These are phyloP conservation scores for Rhabdomys pumilio DNA, from an alignment of 2,797 vertebrate species.

Conservation along the genomic window DNA sequence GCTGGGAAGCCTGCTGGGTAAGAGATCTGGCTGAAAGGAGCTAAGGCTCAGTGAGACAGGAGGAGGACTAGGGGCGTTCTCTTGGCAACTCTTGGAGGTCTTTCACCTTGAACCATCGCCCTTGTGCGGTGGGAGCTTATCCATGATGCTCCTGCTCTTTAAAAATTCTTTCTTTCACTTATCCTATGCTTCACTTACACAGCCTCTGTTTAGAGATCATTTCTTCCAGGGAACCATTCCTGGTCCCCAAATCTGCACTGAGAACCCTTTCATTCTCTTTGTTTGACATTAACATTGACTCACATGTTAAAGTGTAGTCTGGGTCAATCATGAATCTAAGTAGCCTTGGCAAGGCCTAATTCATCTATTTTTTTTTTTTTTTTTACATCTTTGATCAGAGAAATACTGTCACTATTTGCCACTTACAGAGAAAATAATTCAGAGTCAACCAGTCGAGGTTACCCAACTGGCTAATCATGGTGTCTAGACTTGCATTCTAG, in stretches of 20 bases:
- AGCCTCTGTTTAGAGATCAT: neutral
- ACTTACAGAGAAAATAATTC: slow-evolving; percentile 50
- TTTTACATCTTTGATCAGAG: neutral
- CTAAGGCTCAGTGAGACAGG: neutral
- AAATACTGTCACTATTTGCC: neutral
- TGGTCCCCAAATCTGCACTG: neutral
- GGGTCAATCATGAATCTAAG: neutral
- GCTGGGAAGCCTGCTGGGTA: neutral
- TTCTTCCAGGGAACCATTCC: neutral
- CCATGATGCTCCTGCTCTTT: neutral
- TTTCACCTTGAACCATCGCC: neutral
- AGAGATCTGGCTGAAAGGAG: neutral
- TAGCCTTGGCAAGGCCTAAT: neutral
- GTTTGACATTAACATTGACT: neutral
- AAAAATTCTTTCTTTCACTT: neutral
- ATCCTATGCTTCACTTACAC: neutral
- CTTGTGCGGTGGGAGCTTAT: neutral
- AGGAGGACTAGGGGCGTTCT: neutral
- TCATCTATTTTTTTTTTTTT: slow-evolving; percentile 51
- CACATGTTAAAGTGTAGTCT: neutral
- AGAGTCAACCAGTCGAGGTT: neutral
- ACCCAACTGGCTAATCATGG: neutral
- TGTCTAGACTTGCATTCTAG: neutral
- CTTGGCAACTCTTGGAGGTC: neutral
- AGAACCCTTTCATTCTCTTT: neutral